Percentiles rank a stretch among this genome's conserved stretches.
Evolutionary conservation across 2,113 vertebrate species (phyloP).

Genomic region (Emydura subglobosa): DNA sequence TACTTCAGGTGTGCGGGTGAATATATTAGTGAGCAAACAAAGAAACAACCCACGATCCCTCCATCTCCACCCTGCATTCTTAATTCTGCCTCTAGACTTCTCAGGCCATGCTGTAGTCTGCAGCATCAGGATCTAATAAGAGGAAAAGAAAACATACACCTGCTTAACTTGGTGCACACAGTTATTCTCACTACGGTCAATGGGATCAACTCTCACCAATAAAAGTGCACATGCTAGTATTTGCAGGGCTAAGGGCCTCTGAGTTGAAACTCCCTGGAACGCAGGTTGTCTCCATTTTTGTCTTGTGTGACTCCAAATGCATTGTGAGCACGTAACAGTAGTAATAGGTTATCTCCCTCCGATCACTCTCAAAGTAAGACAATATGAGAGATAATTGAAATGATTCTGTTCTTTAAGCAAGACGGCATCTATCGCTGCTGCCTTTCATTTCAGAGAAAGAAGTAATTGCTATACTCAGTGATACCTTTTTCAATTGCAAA

Average conservation of each 20-base stretch:
- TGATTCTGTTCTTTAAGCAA: background rate
- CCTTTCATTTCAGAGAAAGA: background rate
- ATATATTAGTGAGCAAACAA: background rate
- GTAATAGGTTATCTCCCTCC: background rate
- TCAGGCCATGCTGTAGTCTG: background rate
- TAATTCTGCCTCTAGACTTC: background rate
- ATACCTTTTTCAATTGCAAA: constrained; percentile 5
- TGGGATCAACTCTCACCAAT: background rate
- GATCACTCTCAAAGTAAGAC: background rate
- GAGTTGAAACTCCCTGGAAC: background rate
- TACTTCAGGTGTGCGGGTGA: background rate
- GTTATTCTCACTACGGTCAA: background rate
- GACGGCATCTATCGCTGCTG: background rate
- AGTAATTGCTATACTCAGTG: background rate
- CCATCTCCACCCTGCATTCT: background rate
- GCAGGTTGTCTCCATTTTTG: background rate
- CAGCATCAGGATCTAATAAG: background rate
- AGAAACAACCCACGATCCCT: background rate
- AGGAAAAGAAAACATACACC: background rate
- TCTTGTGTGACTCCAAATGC: background rate
- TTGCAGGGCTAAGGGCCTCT: background rate
- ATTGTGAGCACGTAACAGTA: background rate
- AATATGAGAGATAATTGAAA: background rate
- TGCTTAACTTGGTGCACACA: background rate
- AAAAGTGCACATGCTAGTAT: background rate